Evolutionary conservation across 2,797 vertebrate species (phyloP).

Genomic region (Eidolon dupreanum): DNA sequence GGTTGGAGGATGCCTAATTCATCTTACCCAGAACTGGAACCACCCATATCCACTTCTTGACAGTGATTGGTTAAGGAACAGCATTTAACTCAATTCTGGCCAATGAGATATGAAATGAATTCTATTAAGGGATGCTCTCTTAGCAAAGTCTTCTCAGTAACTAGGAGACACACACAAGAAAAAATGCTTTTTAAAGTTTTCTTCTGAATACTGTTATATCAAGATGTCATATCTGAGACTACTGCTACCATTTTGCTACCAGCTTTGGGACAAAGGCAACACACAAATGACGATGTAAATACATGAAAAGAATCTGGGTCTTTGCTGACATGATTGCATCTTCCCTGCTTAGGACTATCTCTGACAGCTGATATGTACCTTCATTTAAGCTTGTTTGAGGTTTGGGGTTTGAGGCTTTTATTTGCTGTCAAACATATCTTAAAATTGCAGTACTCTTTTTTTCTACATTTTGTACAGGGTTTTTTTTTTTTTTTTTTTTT

Average conservation of each 20-base stretch:
- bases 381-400: constrained; percentile 50
- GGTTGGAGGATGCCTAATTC: background rate
- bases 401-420: constrained; percentile 39
- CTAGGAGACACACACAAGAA: background rate
- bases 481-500: background rate
- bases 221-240: background rate
- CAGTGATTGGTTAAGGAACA: background rate
- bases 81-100: background rate
- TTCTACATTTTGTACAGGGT: background rate
- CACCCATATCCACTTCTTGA: background rate
- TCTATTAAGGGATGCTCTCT: background rate
- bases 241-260: background rate
- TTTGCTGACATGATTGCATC: constrained; percentile 28
- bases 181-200: background rate
- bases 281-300: background rate
- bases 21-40: background rate
- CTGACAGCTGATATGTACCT: background rate
- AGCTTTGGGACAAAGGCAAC: background rate
- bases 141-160: background rate
- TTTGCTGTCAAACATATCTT: background rate
- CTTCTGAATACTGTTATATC: background rate
- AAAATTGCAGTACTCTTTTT: background rate
- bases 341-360: constrained; percentile 11
- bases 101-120: background rate
- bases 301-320: constrained; percentile 9